Evolutionary conservation across 92 coral and sea anemone genomes (phyloP).

Genomic region (Parazoanthus atlanticus): DNA sequence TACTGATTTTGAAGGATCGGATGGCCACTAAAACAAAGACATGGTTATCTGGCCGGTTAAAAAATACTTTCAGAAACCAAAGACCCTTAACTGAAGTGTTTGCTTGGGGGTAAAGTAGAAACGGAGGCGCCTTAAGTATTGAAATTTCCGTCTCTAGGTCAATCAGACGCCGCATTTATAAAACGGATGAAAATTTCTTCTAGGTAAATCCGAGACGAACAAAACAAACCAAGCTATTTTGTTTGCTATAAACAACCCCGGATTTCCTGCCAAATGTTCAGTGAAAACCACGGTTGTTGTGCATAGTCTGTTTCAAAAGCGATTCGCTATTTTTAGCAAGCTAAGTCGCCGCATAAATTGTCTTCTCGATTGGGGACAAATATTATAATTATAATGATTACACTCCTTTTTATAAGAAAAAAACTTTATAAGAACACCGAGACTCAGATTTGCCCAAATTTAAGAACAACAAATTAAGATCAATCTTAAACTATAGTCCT

Average conservation of each 20-base stretch:
- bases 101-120: too few relatives aligned
- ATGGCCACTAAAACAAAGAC: not conserved
- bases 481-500: too few relatives aligned
- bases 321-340: not conserved
- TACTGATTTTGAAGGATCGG: not conserved
- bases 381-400: not conserved
- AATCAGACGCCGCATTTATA: not conserved
- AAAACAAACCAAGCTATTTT: not conserved
- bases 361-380: not conserved
- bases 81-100: too few relatives aligned
- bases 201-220: not conserved
- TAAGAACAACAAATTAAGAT: too few relatives aligned
- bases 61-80: too few relatives aligned
- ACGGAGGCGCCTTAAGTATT: not conserved
- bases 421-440: too few relatives aligned
- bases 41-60: not conserved
- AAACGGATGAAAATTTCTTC: not conserved
- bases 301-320: not conserved
- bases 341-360: not conserved
- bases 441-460: too few relatives aligned
- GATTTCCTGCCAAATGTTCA: not conserved
- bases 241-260: not conserved
- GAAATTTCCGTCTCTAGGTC: not conserved
- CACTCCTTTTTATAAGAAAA: too few relatives aligned
- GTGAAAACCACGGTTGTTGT: not conserved